Conservation (phyloP, 2,888 invertebrate species). For the Papilio demoleus region DNA sequence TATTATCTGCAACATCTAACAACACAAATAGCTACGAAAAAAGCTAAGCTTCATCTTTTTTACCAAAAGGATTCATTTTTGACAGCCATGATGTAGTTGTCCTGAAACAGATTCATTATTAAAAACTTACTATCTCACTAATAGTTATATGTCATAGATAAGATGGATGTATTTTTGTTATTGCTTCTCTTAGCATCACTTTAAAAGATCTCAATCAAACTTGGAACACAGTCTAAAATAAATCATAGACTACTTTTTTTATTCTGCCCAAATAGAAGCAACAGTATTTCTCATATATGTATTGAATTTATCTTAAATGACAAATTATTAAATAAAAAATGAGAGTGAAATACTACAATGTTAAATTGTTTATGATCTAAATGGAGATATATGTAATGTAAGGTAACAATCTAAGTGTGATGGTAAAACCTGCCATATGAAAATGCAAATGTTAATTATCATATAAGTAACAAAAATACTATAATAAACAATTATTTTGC, state of each 20-base stretch:
- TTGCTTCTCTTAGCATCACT: too few species aligned
- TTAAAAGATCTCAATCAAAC: too few species aligned
- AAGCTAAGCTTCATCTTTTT: constrained; percentile 85
- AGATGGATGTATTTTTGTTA: too few species aligned
- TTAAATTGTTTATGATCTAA: too few species aligned
- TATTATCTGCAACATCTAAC: constrained; percentile 56
- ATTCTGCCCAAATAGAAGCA: too few species aligned
- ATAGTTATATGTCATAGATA: too few species aligned
- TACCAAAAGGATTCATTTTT: constrained; percentile 91
- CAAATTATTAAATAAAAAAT: not conserved
- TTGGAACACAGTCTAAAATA: too few species aligned
- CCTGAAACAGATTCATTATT: constrained; percentile 54
- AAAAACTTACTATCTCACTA: too few species aligned
- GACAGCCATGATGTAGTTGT: constrained; percentile 86
- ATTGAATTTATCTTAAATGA: too few species aligned
- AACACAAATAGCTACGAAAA: constrained; percentile 46
- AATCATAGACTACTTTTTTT: too few species aligned
- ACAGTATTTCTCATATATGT: too few species aligned
- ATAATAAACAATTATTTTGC: not conserved
- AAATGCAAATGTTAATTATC: not conserved
- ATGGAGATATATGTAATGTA: too few species aligned
- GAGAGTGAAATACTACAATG: not conserved
- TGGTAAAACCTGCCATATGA: not conserved
- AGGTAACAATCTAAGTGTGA: not conserved
- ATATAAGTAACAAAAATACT: constrained; percentile 23